Evolutionary conservation across 1,140 invertebrate species (phyloP), one percentile per base, ranked within the genome.

Genomic region (Drosophila saltans): DNA sequence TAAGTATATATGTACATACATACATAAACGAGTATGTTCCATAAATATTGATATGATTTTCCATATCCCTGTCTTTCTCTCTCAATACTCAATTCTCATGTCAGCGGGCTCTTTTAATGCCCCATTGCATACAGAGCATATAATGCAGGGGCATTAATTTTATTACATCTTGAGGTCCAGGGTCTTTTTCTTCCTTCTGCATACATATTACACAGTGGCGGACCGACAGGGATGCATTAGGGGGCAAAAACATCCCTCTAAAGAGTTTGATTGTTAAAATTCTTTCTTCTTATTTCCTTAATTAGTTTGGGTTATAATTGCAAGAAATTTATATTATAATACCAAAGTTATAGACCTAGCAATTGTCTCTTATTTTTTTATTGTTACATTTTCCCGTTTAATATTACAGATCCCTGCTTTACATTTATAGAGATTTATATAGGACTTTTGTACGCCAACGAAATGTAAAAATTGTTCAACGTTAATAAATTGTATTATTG

Each of bases 401-500:
- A 26, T 52, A 10, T 24, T 8, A 24, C 26, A 52, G 21, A 52
- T 52, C 24, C 45, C 45, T 26, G 45, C 24, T 26, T 9, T 52
- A 4, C 8, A 26, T 9, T 4, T 52, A 52, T 52, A 52, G 9
- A 52, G 4, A 21, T 48, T 2, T 5, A 45, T 45, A 45, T 45
- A 45, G 8, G 6, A 4, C 45, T 2, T 52, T 52, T 52, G 45
- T 52, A 26, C 10, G 45, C 8, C 45, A 52, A 1, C 24, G 69
- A 79, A 79, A 76, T 79, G 73, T 73, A 79, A 72, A 76, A 79
- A 64, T 66, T 75, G 65, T 76, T 75, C 65, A 56, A 56, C 72
- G 71, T 88, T 77, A 86, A 83, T 88, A 86, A 88, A 83, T 83
- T 88, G 61, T 73, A 86, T 88, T 77, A 86, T 79, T 88, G 71